A percentile compares a stretch with the other conserved stretches of the same genome.
Conservation (phyloP, 2,888 invertebrate genomes). For the Macrosoma leucophasiata region DNA sequence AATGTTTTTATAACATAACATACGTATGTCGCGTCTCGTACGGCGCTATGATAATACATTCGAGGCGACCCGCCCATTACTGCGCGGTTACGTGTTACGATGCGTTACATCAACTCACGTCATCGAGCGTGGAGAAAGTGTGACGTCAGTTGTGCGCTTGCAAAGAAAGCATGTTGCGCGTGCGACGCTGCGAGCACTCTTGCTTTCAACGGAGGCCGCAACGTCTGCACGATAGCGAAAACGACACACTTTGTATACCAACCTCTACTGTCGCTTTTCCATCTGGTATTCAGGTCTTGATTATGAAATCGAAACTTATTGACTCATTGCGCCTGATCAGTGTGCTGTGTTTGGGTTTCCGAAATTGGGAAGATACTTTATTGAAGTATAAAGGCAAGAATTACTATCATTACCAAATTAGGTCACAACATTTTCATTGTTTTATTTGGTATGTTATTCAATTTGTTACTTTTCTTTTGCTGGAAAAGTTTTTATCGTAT, state of each 20-base stretch:
- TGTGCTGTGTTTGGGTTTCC: slow-evolving; percentile 33
- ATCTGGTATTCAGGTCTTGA: slow-evolving; percentile 63
- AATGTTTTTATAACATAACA: slow-evolving; percentile 14
- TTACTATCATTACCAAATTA: background rate
- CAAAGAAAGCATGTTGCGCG: slow-evolving; percentile 70
- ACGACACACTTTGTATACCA: slow-evolving; percentile 59
- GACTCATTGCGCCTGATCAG: slow-evolving; percentile 48
- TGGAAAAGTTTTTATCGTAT: too few species aligned
- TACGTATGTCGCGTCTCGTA: slow-evolving; percentile 20
- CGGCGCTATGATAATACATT: slow-evolving; percentile 25
- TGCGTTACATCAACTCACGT: slow-evolving; percentile 59
- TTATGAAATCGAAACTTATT: slow-evolving; percentile 65
- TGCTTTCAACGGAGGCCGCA: slow-evolving; percentile 65
- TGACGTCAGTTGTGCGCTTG: slow-evolving; percentile 62
- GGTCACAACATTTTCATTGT: slow-evolving; percentile 1
- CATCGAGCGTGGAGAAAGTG: slow-evolving; percentile 61
- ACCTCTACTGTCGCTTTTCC: slow-evolving; percentile 56
- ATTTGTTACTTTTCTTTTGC: too few species aligned
- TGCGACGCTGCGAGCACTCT: slow-evolving; percentile 50
- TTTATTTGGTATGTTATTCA: slow-evolving; percentile 6
- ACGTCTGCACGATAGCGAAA: slow-evolving; percentile 69
- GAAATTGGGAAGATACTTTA: background rate
- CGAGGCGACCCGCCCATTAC: slow-evolving; percentile 35
- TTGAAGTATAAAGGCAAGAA: background rate
- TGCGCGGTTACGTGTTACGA: slow-evolving; percentile 39